Base-by-base conservation (phyloP, 1,140 invertebrate genomes). In the Drosophila nasuta region DNA sequence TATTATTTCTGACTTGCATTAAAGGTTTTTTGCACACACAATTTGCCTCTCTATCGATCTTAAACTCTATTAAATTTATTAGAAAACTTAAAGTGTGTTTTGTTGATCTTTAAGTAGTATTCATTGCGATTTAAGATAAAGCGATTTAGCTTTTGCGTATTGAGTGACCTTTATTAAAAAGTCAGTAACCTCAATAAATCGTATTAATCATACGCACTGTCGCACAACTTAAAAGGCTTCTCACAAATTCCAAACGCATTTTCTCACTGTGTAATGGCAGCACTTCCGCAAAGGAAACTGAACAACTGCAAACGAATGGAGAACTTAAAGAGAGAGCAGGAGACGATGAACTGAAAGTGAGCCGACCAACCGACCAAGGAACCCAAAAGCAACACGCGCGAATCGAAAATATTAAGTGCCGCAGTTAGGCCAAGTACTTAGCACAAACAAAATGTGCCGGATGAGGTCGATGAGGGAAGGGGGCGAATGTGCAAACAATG, bases 381-480 rank as follows among this genome's bases (percentile, higher is more conserved):
- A 20, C 20, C 52, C 43, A 43, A 64, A 11, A 41, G 35, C 30
- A 48, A 73, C 59, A 86, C 62, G 52, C 71, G 35, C 68, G 52
- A 82, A 64, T 86, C 82, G 81, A 87, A 88, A 87, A 80, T 87
- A 83, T 80, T 82, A 87, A 87, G 82, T 87, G 76, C 80, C 83
- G 64, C 77, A 79, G 82, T 82, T 87, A 74, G 82, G 64, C 48
- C 83, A 67, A 87, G 82, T 87, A 88, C 83, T 89, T 83, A 89
- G 60, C 69, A 59, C 77, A 60, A 80, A 70, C 82, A 88, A 83
- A 79, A 77, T 72, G 58, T 51, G 41, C 35, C n/a, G 43, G 45
- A n/a, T 56, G 45, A 59, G 38, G 43, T 28, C 6, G 28, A 13
- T 8, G 13, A 20, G 13, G 17, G 30, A 30, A 41, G 28, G 13